Conservation (phyloP, 2,888 invertebrate species). For the Agriotes lineatus region DNA sequence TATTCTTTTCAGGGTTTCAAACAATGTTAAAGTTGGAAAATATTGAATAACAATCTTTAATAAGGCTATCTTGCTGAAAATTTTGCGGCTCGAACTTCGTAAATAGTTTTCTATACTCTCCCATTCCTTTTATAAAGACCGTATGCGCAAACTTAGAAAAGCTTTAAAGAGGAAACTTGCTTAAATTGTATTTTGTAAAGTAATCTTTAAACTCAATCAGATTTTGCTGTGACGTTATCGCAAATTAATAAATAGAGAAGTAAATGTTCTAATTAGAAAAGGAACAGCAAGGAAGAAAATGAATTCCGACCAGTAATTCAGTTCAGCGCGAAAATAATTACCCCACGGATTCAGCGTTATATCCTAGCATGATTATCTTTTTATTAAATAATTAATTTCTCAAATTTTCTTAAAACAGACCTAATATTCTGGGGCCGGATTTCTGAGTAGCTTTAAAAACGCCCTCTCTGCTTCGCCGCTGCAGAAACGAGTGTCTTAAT, state of each 20-base stretch:
- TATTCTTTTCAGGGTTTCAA: no score
- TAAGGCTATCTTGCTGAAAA: no score
- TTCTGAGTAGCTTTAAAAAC: conserved; percentile 6
- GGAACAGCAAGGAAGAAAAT: neutral
- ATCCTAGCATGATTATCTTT: conserved; percentile 16
- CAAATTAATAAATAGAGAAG: neutral
- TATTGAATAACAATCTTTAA: no score
- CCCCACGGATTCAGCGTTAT: conserved; percentile 1
- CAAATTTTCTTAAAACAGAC: conserved; percentile 13
- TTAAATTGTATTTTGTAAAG: no score
- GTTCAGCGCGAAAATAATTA: conserved; percentile 12
- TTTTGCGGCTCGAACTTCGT: no score
- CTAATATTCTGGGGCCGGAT: conserved; percentile 4
- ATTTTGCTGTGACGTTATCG: neutral
- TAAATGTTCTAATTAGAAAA: neutral
- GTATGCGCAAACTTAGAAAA: no score
- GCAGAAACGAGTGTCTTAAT: conserved; percentile 22
- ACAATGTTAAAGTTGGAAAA: no score
- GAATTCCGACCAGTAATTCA: neutral
- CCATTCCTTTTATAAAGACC: no score
- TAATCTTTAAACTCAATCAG: neutral
- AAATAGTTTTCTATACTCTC: no score
- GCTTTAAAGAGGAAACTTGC: no score
- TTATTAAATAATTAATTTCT: conserved; percentile 19
- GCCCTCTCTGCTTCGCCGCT: neutral